Conservation (phyloP, 2,113 vertebrate species). For the Meles meles region DNA sequence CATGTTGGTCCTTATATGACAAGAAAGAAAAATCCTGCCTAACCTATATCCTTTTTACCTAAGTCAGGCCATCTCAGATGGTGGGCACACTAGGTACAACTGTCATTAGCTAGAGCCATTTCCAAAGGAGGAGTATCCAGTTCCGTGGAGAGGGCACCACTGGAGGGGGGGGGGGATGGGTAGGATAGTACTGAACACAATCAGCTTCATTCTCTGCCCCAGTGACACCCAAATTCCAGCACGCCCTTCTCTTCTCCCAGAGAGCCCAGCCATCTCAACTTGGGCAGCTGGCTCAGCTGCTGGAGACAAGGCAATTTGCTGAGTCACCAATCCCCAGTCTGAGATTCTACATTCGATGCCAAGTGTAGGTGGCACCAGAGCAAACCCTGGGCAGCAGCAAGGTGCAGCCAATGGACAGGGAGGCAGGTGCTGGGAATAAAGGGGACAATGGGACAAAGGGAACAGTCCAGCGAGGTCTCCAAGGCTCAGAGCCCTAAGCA, state of each 20-base stretch:
- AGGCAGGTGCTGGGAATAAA: background rate
- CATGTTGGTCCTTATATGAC: background rate
- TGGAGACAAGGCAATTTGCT: background rate
- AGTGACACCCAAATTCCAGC: background rate
- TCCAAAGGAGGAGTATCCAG: background rate
- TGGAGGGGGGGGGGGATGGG: too few relatives aligned
- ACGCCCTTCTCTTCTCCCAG: background rate
- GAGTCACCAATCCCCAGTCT: background rate
- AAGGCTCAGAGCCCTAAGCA: background rate
- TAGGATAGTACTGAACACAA: background rate
- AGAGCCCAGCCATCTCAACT: background rate
- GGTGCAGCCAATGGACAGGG: background rate
- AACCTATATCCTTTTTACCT: background rate
- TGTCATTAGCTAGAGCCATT: background rate
- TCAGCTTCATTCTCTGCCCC: background rate
- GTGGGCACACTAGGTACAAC: background rate
- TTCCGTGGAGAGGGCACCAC: background rate
- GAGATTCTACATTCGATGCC: background rate
- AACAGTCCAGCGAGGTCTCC: background rate
- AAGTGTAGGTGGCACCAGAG: background rate
- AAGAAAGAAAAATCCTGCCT: background rate
- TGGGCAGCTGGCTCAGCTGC: background rate
- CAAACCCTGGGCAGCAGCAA: background rate
- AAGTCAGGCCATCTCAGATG: too few relatives aligned
- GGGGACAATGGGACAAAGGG: background rate